Evolutionary conservation across 2,888 invertebrate genomes (phyloP).

Genomic region (Eucera pruinosa): DNA sequence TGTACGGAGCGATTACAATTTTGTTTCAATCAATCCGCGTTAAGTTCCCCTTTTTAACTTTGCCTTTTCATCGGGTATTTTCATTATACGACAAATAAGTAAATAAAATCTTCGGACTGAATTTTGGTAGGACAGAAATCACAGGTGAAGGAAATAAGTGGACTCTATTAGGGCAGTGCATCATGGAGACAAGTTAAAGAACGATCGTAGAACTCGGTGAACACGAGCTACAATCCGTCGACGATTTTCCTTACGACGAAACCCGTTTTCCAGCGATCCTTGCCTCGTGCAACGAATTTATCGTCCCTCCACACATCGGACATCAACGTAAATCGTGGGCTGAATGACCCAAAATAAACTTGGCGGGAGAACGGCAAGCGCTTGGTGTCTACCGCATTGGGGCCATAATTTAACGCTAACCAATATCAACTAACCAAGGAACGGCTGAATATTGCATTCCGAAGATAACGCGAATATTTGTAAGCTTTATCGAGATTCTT

Average conservation of each 20-base stretch:
- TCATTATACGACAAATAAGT: too few relatives aligned
- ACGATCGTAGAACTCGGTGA: slow-evolving; percentile 4
- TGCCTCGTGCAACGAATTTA: slow-evolving; percentile 39
- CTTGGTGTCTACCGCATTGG: slow-evolving; percentile 40
- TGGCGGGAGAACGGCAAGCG: slow-evolving; percentile 19
- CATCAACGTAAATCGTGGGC: slow-evolving; percentile 57
- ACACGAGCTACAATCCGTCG: slow-evolving; percentile 36
- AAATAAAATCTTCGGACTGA: too few relatives aligned
- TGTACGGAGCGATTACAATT: too few relatives aligned
- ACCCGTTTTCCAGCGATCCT: slow-evolving; percentile 27
- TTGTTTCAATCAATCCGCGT: too few relatives aligned
- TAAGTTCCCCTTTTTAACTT: too few relatives aligned
- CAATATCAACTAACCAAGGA: slow-evolving; percentile 39
- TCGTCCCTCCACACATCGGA: slow-evolving; percentile 37
- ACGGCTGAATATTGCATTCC: slow-evolving; percentile 38
- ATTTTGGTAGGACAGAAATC: too few relatives aligned
- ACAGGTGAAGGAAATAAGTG: too few relatives aligned
- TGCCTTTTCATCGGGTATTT: too few relatives aligned
- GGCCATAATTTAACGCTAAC: slow-evolving; percentile 45
- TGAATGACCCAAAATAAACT: slow-evolving; percentile 57
- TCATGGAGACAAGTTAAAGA: neutral
- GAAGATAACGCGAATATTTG: slow-evolving; percentile 45
- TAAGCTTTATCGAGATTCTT: slow-evolving; percentile 16
- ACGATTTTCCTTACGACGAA: slow-evolving; percentile 40
- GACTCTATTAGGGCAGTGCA: too few relatives aligned